phyloP scores from a whole-genome alignment of 2,113 vertebrate genomes.

The Procavia capensis region DNA sequence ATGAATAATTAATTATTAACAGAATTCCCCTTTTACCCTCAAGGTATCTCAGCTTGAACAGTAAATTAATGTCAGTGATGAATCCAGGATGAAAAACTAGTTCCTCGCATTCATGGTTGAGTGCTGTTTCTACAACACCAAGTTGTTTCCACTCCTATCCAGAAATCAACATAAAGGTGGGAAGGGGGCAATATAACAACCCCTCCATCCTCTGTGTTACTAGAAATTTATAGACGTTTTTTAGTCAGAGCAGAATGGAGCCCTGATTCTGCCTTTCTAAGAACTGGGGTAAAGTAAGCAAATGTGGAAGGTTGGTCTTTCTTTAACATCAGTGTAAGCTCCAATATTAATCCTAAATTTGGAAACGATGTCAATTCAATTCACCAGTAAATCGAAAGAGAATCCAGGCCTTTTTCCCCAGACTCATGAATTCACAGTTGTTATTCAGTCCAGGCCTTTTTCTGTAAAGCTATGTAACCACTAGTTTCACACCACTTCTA shows the following conservation, averaged over 20 bases:
- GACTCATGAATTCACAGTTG: neutral
- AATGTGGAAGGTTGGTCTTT: slow-evolving; percentile 28
- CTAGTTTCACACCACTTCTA: neutral
- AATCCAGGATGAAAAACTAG: neutral
- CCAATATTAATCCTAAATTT: slow-evolving; percentile 49
- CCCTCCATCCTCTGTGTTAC: neutral
- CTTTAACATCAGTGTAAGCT: slow-evolving; percentile 58
- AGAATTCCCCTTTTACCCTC: neutral
- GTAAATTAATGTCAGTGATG: neutral
- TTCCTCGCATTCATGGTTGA: neutral
- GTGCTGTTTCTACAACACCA: neutral
- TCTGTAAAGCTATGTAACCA: neutral
- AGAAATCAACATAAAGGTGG: neutral
- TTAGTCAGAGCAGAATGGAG: neutral
- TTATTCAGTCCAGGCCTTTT: slow-evolving; percentile 25
- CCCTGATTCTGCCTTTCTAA: slow-evolving; percentile 28
- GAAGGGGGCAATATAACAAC: neutral
- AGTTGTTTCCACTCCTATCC: neutral
- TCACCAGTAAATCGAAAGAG: slow-evolving; percentile 52
- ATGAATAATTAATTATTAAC: neutral
- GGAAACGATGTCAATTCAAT: slow-evolving; percentile 65
- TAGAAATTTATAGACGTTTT: neutral
- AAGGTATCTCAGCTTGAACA: neutral
- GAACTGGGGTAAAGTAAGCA: slow-evolving; percentile 50
- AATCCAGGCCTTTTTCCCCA: slow-evolving; percentile 44